phyloP scores from a whole-genome alignment of 2,113 vertebrate genomes.

The Siphamia tubifer region DNA sequence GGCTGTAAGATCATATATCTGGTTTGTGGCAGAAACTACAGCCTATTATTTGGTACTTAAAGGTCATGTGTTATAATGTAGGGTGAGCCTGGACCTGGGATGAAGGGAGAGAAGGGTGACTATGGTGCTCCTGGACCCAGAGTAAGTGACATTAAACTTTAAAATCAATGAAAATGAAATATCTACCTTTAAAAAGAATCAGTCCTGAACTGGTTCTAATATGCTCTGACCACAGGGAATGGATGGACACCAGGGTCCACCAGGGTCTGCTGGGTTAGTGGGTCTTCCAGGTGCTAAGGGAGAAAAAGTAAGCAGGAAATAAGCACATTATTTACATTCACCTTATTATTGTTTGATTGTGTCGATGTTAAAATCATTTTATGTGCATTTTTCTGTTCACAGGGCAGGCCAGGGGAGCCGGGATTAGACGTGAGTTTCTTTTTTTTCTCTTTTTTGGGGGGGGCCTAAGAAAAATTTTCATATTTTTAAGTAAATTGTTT shows the following conservation, averaged over 20 bases:
- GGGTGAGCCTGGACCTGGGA: slow-evolving; percentile 80
- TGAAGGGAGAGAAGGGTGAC: slow-evolving; percentile 79
- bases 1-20: background rate
- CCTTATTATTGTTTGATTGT: background rate
- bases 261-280: slow-evolving; percentile 83
- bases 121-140: slow-evolving; percentile 64
- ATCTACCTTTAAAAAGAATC: background rate
- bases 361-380: background rate
- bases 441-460: no score
- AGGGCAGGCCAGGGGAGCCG: slow-evolving; percentile 92
- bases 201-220: background rate
- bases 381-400: slow-evolving; percentile 42
- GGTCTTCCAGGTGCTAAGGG: slow-evolving; percentile 94
- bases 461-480: background rate
- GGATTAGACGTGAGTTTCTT: slow-evolving; percentile 96
- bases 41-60: slow-evolving; percentile 7
- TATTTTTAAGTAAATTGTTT: background rate
- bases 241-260: slow-evolving; percentile 65
- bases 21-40: background rate
- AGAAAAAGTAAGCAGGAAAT: slow-evolving; percentile 85
- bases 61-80: slow-evolving; percentile 42
- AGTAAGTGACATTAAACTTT: slow-evolving; percentile 49
- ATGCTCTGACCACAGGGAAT: slow-evolving; percentile 42
- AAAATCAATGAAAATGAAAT: background rate
- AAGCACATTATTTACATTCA: no score